phyloP scores from a whole-genome alignment of 2,113 vertebrate genomes.

The Phyllostomus hastatus region DNA sequence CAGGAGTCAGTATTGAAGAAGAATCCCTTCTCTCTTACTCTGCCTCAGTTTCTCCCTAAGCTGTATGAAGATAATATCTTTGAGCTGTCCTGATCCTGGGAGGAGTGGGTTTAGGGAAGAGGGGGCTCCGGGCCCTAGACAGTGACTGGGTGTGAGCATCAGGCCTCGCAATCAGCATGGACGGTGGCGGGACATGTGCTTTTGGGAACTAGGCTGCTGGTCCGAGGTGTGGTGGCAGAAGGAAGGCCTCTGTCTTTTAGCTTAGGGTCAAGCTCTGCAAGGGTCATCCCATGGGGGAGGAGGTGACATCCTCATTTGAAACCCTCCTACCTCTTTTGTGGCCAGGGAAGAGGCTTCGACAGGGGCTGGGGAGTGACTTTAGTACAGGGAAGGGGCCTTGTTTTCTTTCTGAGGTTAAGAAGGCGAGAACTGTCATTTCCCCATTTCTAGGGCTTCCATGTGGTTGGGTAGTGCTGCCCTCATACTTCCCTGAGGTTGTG shows the following conservation, averaged over 20 bases:
- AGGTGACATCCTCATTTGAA: not conserved
- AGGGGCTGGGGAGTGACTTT: not conserved
- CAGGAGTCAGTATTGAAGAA: not conserved
- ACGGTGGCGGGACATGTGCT: not conserved
- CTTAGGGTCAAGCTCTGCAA: not conserved
- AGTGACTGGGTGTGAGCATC: not conserved
- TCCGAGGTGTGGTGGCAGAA: not conserved
- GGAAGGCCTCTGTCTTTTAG: not conserved
- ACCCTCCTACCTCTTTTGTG: not conserved
- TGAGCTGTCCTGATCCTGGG: not conserved
- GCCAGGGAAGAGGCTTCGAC: not conserved
- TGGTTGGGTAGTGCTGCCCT: not conserved
- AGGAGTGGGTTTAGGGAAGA: not conserved
- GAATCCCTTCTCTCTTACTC: not conserved
- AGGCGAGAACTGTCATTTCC: not conserved
- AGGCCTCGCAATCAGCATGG: not conserved
- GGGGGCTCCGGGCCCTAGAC: not conserved
- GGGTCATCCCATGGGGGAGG: not conserved
- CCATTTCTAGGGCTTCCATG: not conserved
- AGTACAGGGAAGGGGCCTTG: not conserved
- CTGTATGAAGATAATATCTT: not conserved
- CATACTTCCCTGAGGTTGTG: not conserved
- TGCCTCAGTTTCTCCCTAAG: conserved; percentile 7
- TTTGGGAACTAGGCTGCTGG: not conserved
- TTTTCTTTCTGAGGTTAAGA: not conserved